A percentile compares a stretch with the other conserved stretches of the same genome.
Evolutionary conservation across 1,140 invertebrate genomes (phyloP).

Genomic region (Eurosta solidaginis): DNA sequence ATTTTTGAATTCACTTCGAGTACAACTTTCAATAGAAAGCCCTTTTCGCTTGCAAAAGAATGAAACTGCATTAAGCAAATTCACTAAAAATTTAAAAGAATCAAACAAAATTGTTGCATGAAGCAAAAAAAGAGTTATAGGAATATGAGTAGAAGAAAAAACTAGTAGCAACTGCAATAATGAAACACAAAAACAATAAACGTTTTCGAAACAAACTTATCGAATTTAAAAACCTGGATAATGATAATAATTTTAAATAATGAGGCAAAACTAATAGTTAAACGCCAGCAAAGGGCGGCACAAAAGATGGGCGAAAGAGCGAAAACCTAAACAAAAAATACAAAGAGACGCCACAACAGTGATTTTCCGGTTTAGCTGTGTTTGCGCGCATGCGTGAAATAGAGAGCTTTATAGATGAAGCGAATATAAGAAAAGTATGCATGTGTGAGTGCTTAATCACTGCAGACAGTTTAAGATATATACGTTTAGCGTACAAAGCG

Average conservation of each 20-base stretch:
- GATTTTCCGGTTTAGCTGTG: not conserved
- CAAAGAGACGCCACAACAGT: not conserved
- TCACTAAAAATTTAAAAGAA: too few species aligned
- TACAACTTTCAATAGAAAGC: too few species aligned
- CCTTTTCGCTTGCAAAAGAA: too few species aligned
- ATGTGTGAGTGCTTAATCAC: not conserved
- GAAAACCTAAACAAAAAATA: not conserved
- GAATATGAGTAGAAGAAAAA: not conserved
- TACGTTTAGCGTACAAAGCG: not conserved
- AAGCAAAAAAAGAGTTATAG: too few species aligned
- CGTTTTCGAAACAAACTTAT: not conserved
- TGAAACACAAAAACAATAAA: not conserved
- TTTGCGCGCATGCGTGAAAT: not conserved
- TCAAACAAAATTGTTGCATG: too few species aligned
- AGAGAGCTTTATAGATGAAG: not conserved
- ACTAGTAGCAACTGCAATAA: not conserved
- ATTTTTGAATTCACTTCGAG: too few species aligned
- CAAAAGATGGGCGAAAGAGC: not conserved
- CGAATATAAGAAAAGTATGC: not conserved
- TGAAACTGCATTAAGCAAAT: too few species aligned
- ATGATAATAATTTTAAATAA: conserved; percentile 25
- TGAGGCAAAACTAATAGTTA: not conserved
- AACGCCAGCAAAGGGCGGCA: not conserved
- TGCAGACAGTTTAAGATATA: not conserved
- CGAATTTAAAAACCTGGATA: not conserved